Evolutionary conservation across 1,140 invertebrate genomes (phyloP), one percentile per base, ranked within the genome.

Genomic region (Conus ventricosus): DNA sequence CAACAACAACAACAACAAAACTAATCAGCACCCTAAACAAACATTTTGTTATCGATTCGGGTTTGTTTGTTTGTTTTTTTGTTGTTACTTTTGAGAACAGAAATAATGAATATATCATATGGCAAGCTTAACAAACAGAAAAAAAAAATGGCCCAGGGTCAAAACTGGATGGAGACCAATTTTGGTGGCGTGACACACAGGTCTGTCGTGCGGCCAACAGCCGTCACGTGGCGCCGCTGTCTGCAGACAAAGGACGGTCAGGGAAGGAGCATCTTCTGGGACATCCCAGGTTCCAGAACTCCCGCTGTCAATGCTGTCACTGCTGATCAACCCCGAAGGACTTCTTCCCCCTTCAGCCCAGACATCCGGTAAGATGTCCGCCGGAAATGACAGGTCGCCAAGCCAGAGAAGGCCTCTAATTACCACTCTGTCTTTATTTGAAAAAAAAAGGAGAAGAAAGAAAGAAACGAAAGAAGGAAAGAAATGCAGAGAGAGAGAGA

Each of bases 371-470:
- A 67, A 84, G 82, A 84, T 84, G 82, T 84, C 57, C 82, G 54
- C 57, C 82, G 82, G 82, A 84, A 84, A 84, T 84, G 82, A 84
- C 82, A 51, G 82, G 82, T 84, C 82, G 57, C 27, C 82, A 25
- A 60, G 82, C 82, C 23, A 63, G 54, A 60, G 23, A 84, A 54
- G 51, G 23, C 54, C 23, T 81, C 55, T 84, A 84, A 84, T 84
- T 84, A 84, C 82, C n/a, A n/a, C 23, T 54, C 82, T 54, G 54
- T n/a, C 53, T 54, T 54, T 84, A 51, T 78, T 27, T 78, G 39
- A 39, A 78, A 17, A 78, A 39, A 27, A 78, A 51, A 7, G 13
- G 5, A n/a, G 53, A 84, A 55, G 55, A 4, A 55, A 53, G 6
- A 39, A 53, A 5, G 39, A 27, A 81, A 53, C 53, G 39, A 51